Evolutionary conservation across 2,113 vertebrate species (phyloP).

Genomic region (Hyaena hyaena): DNA sequence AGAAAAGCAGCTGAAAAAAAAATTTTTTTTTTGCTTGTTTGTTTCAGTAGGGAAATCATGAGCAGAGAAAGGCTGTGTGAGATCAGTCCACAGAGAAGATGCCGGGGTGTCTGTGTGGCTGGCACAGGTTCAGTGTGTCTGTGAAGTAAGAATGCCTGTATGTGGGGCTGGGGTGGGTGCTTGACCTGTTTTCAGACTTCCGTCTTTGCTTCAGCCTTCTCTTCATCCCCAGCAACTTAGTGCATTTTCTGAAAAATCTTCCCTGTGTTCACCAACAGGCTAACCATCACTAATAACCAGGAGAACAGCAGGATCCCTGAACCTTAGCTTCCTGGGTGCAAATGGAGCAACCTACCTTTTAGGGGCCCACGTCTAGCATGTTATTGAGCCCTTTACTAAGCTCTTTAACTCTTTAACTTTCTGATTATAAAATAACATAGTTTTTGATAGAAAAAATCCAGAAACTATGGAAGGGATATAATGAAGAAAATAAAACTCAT

Average conservation of each 20-base stretch:
- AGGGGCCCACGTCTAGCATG: not conserved
- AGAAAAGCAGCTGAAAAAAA: not conserved
- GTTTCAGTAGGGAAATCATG: not conserved
- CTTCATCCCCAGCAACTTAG: not conserved
- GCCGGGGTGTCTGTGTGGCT: not conserved
- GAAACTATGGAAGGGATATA: not conserved
- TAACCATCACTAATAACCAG: not conserved
- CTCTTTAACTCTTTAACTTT: not conserved
- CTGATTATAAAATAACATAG: not conserved
- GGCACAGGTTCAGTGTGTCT: not conserved
- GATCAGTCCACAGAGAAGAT: not conserved
- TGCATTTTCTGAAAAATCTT: not conserved
- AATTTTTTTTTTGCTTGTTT: not conserved
- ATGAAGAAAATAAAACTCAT: not conserved
- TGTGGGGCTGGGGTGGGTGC: not conserved
- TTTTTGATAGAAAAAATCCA: not conserved
- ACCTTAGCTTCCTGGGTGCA: not conserved
- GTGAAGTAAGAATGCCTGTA: not conserved
- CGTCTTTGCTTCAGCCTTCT: not conserved
- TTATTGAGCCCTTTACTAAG: not conserved
- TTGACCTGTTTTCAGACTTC: not conserved
- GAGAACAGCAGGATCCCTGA: not conserved
- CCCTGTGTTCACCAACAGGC: not conserved
- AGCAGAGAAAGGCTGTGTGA: not conserved
- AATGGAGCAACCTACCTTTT: not conserved